A percentile compares a stretch with the other conserved stretches of the same genome.
Conservation (phyloP, 1,140 invertebrate genomes). For the Drosophila ambigua region DNA sequence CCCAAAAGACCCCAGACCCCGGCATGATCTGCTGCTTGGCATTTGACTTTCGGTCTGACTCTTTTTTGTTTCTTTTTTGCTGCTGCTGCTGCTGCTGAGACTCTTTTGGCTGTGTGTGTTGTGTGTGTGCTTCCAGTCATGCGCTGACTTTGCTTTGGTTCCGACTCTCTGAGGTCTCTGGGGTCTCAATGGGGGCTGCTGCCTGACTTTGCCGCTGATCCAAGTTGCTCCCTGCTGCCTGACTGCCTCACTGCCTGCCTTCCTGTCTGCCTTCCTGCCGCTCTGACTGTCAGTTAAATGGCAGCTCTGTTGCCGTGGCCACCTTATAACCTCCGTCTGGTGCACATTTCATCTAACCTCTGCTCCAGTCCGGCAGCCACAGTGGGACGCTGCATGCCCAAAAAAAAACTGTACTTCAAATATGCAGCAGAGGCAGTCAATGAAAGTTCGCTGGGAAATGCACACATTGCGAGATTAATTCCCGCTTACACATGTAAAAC, state of each 20-base stretch:
- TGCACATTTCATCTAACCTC: conserved; percentile 75
- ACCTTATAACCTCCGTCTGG: conserved; percentile 75
- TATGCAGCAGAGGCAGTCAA: background rate
- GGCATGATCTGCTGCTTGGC: conserved; percentile 77
- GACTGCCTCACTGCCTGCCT: conserved; percentile 22
- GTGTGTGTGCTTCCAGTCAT: conserved; percentile 69
- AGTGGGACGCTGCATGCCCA: conserved; percentile 13
- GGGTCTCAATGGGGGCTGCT: conserved; percentile 55
- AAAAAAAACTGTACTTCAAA: conserved; percentile 1
- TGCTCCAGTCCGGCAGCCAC: conserved; percentile 57
- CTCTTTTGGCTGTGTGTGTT: conserved; percentile 11
- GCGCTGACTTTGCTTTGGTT: conserved; percentile 47
- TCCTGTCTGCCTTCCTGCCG: conserved; percentile 21
- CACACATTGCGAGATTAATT: too few relatives aligned
- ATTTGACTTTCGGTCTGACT: conserved; percentile 78
- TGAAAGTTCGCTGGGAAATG: background rate
- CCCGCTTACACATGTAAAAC: too few relatives aligned
- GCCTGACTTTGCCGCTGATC: conserved; percentile 45
- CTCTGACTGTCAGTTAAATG: conserved; percentile 71
- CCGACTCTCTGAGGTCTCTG: conserved; percentile 38
- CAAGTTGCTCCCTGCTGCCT: conserved; percentile 23
- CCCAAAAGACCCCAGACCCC: conserved; percentile 29
- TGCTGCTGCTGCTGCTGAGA: background rate
- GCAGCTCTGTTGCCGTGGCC: conserved; percentile 74
- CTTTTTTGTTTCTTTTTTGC: too few relatives aligned